A percentile compares a stretch with the other conserved stretches of the same genome.
These are phyloP conservation scores for Mesitornis unicolor DNA, from an alignment of 2,113 vertebrate genomes.

Conservation along the genomic window DNA sequence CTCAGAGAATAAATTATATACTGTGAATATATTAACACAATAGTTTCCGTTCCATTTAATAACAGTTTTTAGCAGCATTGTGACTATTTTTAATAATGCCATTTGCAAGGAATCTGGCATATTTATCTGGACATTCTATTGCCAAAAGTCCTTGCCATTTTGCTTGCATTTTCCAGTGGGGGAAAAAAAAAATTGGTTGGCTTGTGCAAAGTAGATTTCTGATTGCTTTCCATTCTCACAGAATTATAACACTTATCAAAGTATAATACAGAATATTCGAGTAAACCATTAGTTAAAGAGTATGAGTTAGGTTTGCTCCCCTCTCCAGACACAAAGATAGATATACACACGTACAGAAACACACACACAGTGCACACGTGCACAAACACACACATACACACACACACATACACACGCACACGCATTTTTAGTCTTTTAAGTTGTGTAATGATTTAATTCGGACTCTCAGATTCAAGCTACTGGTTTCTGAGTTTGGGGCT, in stretches of 20 bases:
- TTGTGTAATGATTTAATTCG: neutral
- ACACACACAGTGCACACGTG: neutral
- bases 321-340: neutral
- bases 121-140: constrained; percentile 66
- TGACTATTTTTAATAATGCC: constrained; percentile 64
- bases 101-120: constrained; percentile 64
- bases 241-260: constrained; percentile 40
- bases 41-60: constrained; percentile 56
- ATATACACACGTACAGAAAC: neutral
- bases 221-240: constrained; percentile 60
- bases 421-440: neutral
- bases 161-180: constrained; percentile 66
- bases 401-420: neutral
- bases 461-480: neutral
- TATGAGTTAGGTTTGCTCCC: neutral
- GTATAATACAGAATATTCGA: constrained; percentile 37
- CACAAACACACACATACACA: rapidly evolving
- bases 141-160: constrained; percentile 74
- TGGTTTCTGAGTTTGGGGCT: neutral
- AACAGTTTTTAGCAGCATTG: constrained; percentile 60
- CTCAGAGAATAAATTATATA: constrained; percentile 52
- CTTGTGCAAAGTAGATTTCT: constrained; percentile 60
- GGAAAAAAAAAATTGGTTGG: constrained; percentile 32
- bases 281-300: constrained; percentile 7
- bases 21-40: constrained; percentile 55